These are phyloP conservation scores for Nymphalis io DNA, from an alignment of 1,140 invertebrate species.

Conservation along the genomic window DNA sequence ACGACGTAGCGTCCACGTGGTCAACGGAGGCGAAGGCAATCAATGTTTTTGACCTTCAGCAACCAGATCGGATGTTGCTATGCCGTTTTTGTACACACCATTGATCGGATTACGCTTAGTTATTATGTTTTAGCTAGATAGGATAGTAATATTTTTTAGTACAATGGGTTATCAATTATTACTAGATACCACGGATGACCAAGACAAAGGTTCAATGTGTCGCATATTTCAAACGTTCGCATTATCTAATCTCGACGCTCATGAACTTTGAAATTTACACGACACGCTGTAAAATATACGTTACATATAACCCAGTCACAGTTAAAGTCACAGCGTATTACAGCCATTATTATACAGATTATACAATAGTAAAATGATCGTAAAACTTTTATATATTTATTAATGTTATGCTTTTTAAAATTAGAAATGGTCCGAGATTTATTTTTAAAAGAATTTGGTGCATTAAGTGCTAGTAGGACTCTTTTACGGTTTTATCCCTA, in stretches of 20 bases:
- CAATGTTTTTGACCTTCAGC: slow-evolving; percentile 28
- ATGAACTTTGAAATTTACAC: slow-evolving; percentile 43
- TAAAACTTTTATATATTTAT: slow-evolving; percentile 75
- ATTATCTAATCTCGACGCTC: slow-evolving; percentile 41
- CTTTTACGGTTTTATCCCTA: slow-evolving; percentile 54
- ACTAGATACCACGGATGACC: not conserved
- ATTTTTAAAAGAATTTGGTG: slow-evolving; percentile 55
- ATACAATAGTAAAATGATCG: slow-evolving; percentile 72
- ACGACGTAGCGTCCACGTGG: slow-evolving; percentile 14
- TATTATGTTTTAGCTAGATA: not conserved
- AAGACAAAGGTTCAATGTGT: slow-evolving; percentile 31
- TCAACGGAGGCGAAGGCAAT: not conserved
- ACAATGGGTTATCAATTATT: too few species aligned
- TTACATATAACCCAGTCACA: slow-evolving; percentile 40
- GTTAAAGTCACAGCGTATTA: too few species aligned
- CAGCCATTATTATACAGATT: slow-evolving; percentile 65
- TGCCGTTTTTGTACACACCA: slow-evolving; percentile 6
- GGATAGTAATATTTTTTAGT: not conserved
- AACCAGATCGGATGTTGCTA: slow-evolving; percentile 21
- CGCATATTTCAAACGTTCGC: slow-evolving; percentile 32
- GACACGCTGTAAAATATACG: slow-evolving; percentile 25
- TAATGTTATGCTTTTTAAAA: slow-evolving; percentile 63
- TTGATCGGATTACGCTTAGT: slow-evolving; percentile 15
- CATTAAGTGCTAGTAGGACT: slow-evolving; percentile 56
- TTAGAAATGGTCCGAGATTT: slow-evolving; percentile 60